These are phyloP conservation scores for Crocodylus rhombifer DNA, from an alignment of 2,797 vertebrate species.

Conservation along the genomic window DNA sequence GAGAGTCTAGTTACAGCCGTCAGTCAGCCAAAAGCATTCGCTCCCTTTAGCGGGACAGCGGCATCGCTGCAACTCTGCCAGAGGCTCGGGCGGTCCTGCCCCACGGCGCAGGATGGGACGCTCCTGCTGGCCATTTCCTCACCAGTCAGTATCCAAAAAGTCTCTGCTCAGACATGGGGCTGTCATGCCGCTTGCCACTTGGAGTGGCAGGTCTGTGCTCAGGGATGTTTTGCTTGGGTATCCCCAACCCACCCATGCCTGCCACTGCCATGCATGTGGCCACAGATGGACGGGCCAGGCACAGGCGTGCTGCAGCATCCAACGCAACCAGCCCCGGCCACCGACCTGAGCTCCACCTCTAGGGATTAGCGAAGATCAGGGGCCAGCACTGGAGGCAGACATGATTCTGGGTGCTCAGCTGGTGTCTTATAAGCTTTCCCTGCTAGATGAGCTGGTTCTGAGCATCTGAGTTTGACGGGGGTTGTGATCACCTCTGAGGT, in stretches of 20 bases:
- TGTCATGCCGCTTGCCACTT: background rate
- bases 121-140: no score
- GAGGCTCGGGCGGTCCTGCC: no score
- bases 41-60: slow-evolving; percentile 17
- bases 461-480: background rate
- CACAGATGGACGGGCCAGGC: background rate
- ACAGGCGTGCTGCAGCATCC: background rate
- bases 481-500: background rate
- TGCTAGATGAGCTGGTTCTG: background rate
- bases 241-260: background rate
- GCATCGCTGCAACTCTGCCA: background rate
- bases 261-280: background rate
- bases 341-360: background rate
- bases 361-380: background rate
- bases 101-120: no score
- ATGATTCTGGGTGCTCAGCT: background rate
- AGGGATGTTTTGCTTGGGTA: background rate
- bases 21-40: slow-evolving; percentile 12
- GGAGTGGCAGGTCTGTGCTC: background rate
- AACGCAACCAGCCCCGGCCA: background rate
- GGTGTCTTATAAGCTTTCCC: background rate
- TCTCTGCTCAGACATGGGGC: background rate
- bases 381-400: background rate
- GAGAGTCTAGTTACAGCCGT: slow-evolving; percentile 78
- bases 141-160: background rate